Conservation (phyloP, 1,140 invertebrate species). For the Ceratina calcarata region DNA sequence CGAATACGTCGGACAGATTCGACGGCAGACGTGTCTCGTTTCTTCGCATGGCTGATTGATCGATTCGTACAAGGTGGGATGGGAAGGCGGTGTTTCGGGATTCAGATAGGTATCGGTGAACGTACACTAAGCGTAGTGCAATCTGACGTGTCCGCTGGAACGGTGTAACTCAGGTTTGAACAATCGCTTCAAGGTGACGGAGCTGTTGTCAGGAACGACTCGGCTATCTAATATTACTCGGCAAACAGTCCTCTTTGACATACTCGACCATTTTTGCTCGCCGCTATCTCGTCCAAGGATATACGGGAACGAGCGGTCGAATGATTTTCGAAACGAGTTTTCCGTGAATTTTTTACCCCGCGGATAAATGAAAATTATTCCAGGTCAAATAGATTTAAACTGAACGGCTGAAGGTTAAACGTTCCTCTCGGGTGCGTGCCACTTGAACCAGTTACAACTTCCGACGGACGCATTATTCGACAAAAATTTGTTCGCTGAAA, state of each 20-base stretch:
- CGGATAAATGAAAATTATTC: conserved; percentile 28
- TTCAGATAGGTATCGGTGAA: conserved; percentile 16
- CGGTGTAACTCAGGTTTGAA: conserved; percentile 19
- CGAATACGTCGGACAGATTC: not conserved
- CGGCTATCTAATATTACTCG: conserved; percentile 8
- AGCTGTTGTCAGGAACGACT: not conserved
- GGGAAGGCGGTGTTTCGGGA: not conserved
- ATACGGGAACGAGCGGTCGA: not conserved
- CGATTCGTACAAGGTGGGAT: not conserved
- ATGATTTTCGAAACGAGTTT: not conserved
- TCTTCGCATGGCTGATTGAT: not conserved
- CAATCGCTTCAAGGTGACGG: not conserved
- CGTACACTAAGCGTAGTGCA: not conserved
- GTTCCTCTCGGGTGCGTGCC: conserved; percentile 17
- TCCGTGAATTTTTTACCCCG: not conserved
- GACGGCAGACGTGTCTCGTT: not conserved
- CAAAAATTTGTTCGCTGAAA: not conserved
- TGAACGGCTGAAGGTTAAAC: conserved; percentile 33
- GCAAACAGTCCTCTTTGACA: not conserved
- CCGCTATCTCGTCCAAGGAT: not conserved
- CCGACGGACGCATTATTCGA: conserved; percentile 25
- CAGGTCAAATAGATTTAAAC: conserved; percentile 21
- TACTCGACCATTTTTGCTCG: not conserved
- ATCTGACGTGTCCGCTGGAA: conserved; percentile 2
- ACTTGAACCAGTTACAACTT: conserved; percentile 38